Conservation (phyloP, 2,888 invertebrate genomes). For the Omphaloscelis lunosa region DNA sequence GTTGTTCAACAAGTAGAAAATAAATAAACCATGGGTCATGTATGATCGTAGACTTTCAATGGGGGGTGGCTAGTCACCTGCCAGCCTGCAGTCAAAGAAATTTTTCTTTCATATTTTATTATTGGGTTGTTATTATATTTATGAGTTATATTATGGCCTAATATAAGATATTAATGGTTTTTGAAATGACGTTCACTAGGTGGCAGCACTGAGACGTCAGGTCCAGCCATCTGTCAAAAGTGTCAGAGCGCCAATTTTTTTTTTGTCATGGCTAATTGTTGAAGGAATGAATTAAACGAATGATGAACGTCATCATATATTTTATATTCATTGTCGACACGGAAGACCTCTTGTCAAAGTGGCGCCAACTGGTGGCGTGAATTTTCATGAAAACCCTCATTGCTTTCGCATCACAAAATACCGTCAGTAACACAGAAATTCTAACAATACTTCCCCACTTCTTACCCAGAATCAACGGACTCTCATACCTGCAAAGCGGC, state of each 20-base stretch:
- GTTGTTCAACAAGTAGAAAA: background rate
- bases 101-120: background rate
- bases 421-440: background rate
- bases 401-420: background rate
- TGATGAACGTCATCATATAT: too few species aligned
- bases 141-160: background rate
- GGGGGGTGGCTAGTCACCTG: background rate
- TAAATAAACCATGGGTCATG: background rate
- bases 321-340: too few species aligned
- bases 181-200: too few species aligned
- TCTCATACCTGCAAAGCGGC: constrained; percentile 97
- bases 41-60: background rate
- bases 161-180: background rate
- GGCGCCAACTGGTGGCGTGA: too few species aligned
- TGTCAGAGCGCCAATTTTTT: too few species aligned
- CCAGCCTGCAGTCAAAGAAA: background rate
- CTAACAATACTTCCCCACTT: constrained; percentile 26
- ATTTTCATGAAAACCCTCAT: too few species aligned
- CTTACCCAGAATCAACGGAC: constrained; percentile 88
- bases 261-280: too few species aligned
- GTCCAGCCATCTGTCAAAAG: too few species aligned
- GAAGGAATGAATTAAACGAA: too few species aligned
- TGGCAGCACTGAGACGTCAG: too few species aligned
- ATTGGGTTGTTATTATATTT: background rate
- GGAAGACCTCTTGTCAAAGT: too few species aligned